phyloP scores from a whole-genome alignment of 2,888 invertebrate genomes.

The Arrhopalites spinosus region DNA sequence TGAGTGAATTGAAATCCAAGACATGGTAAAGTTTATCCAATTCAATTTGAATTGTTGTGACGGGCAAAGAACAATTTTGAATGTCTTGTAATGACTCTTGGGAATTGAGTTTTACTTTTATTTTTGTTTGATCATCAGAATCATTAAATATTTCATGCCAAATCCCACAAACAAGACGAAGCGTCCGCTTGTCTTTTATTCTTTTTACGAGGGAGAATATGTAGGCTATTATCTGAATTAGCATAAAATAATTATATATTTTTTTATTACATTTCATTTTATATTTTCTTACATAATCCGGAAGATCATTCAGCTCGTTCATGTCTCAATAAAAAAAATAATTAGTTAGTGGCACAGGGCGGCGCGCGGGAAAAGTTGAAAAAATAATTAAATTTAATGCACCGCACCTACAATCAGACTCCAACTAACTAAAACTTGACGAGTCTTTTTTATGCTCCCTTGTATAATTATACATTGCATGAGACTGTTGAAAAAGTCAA shows the following conservation, averaged over 20 bases:
- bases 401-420: too few species aligned
- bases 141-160: background rate
- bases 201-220: background rate
- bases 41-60: background rate
- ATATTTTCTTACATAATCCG: too few species aligned
- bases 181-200: background rate
- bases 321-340: too few species aligned
- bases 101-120: background rate
- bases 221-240: background rate
- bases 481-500: too few species aligned
- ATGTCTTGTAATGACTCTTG: background rate
- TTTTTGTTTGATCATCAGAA: background rate
- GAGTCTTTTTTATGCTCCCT: too few species aligned
- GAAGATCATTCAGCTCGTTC: too few species aligned
- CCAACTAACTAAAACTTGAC: too few species aligned
- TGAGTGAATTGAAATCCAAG: background rate
- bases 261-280: too few species aligned
- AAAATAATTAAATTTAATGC: too few species aligned
- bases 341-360: too few species aligned
- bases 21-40: background rate
- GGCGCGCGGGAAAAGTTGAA: too few species aligned
- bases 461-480: too few species aligned
- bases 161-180: background rate
- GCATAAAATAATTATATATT: background rate
- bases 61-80: background rate